These are phyloP conservation scores for Diadema setosum DNA, from an alignment of 35 echinoderm and acorn worm genomes.

Conservation along the genomic window DNA sequence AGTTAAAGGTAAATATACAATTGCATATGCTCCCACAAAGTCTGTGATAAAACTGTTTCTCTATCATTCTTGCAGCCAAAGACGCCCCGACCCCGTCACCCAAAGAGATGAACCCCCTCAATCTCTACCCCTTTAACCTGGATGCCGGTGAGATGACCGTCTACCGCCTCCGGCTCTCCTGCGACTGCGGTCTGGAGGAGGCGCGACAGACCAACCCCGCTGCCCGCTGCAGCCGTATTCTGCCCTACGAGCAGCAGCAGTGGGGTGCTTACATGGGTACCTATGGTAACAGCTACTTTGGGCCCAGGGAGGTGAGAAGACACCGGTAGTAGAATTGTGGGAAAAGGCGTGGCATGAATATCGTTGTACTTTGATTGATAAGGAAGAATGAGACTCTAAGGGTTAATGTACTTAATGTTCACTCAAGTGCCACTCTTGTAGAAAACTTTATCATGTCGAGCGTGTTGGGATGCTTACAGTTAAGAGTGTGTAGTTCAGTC, in stretches of 20 bases:
- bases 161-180: constrained; percentile 69
- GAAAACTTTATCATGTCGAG: no score
- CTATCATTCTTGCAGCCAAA: neutral
- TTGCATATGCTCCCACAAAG: neutral
- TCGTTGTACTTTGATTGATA: no score
- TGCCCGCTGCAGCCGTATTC: constrained; percentile 45
- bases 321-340: no score
- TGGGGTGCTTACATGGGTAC: constrained; percentile 84
- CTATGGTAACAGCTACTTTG: constrained; percentile 62
- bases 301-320: no score
- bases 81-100: neutral
- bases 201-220: neutral
- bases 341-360: no score
- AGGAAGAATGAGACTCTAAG: no score
- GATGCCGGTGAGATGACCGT: constrained; percentile 87
- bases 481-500: no score
- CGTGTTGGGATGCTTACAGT: no score
- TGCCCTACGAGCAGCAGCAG: constrained; percentile 67
- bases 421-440: no score
- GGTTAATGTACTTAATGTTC: no score
- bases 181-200: constrained; percentile 40
- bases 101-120: constrained; percentile 41
- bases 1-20: neutral
- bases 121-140: constrained; percentile 91
- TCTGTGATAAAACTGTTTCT: neutral